Evolutionary conservation across 2,888 invertebrate species (phyloP).

Genomic region (Luperina nickerlii): DNA sequence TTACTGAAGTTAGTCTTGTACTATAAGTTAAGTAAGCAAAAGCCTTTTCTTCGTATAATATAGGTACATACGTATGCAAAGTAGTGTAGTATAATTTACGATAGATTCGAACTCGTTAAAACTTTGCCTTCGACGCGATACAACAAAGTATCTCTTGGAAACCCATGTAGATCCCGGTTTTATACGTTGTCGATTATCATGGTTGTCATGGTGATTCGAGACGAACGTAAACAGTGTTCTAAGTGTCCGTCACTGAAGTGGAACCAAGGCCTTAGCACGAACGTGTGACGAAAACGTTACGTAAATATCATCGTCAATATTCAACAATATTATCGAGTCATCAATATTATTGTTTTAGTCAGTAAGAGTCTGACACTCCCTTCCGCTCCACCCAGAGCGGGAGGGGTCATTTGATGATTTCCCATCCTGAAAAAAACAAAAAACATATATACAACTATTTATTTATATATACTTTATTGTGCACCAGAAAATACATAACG

Average conservation of each 20-base stretch:
- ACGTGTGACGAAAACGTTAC: too few species aligned
- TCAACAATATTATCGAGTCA: too few species aligned
- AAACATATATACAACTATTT: too few species aligned
- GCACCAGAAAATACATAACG: too few species aligned
- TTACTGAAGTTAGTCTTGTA: background rate
- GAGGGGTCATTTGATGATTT: too few species aligned
- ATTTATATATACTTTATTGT: too few species aligned
- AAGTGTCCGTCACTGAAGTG: slow-evolving; percentile 4
- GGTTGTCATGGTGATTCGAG: slow-evolving; percentile 10
- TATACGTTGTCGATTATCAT: slow-evolving; percentile 47
- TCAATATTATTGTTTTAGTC: too few species aligned
- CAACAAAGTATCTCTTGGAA: slow-evolving; percentile 49
- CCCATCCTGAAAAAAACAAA: too few species aligned
- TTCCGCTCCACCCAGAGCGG: too few species aligned
- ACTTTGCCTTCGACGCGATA: slow-evolving; percentile 46
- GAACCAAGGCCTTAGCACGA: background rate
- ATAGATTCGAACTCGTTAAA: slow-evolving; percentile 61
- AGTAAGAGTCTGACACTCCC: too few species aligned
- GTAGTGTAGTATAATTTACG: slow-evolving; percentile 34
- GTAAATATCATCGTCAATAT: too few species aligned
- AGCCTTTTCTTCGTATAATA: slow-evolving; percentile 14
- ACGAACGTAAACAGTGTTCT: slow-evolving; percentile 11
- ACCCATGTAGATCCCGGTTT: slow-evolving; percentile 45
- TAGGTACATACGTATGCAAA: slow-evolving; percentile 20
- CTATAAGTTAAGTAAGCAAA: background rate